phyloP scores from a whole-genome alignment of 1,140 invertebrate species.

The Bombus terrestris region DNA sequence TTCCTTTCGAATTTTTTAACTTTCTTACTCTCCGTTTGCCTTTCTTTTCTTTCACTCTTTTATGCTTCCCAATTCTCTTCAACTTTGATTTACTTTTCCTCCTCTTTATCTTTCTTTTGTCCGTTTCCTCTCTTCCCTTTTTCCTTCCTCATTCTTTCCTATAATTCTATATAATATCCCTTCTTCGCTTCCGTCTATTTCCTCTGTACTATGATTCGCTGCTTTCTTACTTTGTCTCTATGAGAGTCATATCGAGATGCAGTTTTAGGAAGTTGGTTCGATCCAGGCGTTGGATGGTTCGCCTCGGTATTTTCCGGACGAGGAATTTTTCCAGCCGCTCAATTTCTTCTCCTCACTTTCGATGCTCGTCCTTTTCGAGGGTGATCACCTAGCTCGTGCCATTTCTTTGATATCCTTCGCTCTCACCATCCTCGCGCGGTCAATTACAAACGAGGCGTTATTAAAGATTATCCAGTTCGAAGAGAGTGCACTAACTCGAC shows the following conservation, averaged over 20 bases:
- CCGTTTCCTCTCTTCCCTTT: neutral
- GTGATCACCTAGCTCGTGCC: neutral
- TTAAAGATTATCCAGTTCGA: slow-evolving; percentile 34
- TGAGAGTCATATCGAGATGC: slow-evolving; percentile 4
- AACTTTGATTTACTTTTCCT: neutral
- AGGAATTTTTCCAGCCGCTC: slow-evolving; percentile 30
- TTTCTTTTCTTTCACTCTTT: neutral
- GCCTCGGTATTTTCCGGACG: neutral
- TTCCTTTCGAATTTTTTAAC: neutral
- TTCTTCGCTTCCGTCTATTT: neutral
- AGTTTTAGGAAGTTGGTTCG: neutral
- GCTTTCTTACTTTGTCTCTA: neutral
- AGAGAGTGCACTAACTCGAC: neutral
- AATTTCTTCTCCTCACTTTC: slow-evolving; percentile 14
- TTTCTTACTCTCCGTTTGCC: neutral
- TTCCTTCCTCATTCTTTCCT: neutral
- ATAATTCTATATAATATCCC: neutral
- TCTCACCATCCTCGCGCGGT: neutral
- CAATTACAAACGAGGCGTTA: slow-evolving; percentile 39
- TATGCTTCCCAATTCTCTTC: neutral
- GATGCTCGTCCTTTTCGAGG: neutral
- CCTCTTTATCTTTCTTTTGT: neutral
- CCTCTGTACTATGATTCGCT: no score
- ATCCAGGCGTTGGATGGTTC: neutral
- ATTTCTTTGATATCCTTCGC: slow-evolving; percentile 29